A percentile compares a stretch with the other conserved stretches of the same genome.
These are phyloP conservation scores for Phycodurus eques DNA, from an alignment of 2,113 vertebrate genomes.

Conservation along the genomic window DNA sequence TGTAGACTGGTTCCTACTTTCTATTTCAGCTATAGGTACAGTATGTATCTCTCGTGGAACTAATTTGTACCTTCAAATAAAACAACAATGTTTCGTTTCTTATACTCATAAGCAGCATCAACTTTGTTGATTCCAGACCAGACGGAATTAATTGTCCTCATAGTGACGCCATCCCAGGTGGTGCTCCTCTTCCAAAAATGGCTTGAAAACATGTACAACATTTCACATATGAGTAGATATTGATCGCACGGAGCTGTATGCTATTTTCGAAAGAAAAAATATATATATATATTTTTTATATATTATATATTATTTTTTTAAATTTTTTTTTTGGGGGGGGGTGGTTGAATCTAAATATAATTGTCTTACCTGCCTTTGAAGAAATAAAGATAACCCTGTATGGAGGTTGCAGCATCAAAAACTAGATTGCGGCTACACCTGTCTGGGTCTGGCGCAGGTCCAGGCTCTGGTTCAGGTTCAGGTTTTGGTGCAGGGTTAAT, in stretches of 20 bases:
- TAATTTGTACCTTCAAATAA: slow-evolving; percentile 64
- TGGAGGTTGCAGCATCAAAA: slow-evolving; percentile 66
- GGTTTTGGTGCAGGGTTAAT: slow-evolving; percentile 15
- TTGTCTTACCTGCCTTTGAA: slow-evolving; percentile 54
- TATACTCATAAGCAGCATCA: slow-evolving; percentile 66
- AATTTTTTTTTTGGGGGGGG: background rate
- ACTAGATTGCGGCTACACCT: slow-evolving; percentile 50
- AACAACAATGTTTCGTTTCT: slow-evolving; percentile 4
- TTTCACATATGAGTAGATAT: background rate
- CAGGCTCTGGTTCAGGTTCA: slow-evolving; percentile 5
- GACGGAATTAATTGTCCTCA: slow-evolving; percentile 18
- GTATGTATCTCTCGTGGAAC: background rate
- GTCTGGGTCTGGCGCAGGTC: slow-evolving; percentile 22
- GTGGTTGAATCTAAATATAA: background rate
- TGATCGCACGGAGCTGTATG: too few relatives aligned
- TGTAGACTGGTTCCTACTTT: background rate
- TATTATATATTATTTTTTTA: too few relatives aligned
- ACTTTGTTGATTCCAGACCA: slow-evolving; percentile 42
- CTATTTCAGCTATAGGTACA: background rate
- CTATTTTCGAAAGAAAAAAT: background rate
- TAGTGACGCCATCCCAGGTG: slow-evolving; percentile 34
- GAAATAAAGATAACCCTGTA: slow-evolving; percentile 58
- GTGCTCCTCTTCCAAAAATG: slow-evolving; percentile 42
- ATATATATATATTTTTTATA: too few relatives aligned
- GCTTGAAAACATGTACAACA: slow-evolving; percentile 11